A percentile compares a stretch with the other conserved stretches of the same genome.
Conservation (phyloP, 2,888 invertebrate species). For the Scelioninae gen. 1 region DNA sequence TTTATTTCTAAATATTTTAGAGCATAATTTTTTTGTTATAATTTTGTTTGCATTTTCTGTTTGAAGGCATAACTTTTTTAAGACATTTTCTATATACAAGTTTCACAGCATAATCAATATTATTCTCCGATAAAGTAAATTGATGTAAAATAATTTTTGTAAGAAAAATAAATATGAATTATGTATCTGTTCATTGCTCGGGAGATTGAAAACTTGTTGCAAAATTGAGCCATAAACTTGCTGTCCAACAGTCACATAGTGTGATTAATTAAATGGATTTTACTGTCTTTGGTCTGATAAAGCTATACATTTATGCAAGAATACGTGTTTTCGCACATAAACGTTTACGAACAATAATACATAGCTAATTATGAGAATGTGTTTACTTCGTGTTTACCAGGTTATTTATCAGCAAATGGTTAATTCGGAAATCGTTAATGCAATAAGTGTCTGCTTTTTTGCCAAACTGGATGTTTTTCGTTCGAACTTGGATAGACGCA, state of each 20-base stretch:
- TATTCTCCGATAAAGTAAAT: neutral
- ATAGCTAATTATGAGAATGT: slow-evolving; percentile 27
- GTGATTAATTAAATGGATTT: slow-evolving; percentile 24
- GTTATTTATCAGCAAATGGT: slow-evolving; percentile 50
- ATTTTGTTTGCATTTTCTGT: too few species aligned
- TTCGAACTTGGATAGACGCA: slow-evolving; percentile 32
- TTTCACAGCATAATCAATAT: too few species aligned
- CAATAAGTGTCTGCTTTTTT: slow-evolving; percentile 48
- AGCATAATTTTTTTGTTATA: too few species aligned
- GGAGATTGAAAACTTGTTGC: slow-evolving; percentile 8
- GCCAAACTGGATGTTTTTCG: slow-evolving; percentile 30
- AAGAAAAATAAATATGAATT: neutral
- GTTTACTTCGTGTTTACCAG: slow-evolving; percentile 27
- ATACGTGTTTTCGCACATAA: too few species aligned
- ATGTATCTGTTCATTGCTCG: neutral
- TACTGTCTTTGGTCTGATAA: slow-evolving; percentile 7
- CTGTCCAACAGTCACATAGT: slow-evolving; percentile 8
- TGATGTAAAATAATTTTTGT: neutral
- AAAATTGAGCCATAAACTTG: slow-evolving; percentile 18
- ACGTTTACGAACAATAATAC: slow-evolving; percentile 19
- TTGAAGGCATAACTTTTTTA: too few species aligned
- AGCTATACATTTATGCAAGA: slow-evolving; percentile 5
- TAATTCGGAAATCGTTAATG: slow-evolving; percentile 53
- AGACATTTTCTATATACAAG: too few species aligned
- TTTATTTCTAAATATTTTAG: too few species aligned